A percentile compares a stretch with the other conserved stretches of the same genome.
These are phyloP conservation scores for Hypotaenidia okinawae DNA, from an alignment of 2,797 vertebrate species.

Conservation along the genomic window DNA sequence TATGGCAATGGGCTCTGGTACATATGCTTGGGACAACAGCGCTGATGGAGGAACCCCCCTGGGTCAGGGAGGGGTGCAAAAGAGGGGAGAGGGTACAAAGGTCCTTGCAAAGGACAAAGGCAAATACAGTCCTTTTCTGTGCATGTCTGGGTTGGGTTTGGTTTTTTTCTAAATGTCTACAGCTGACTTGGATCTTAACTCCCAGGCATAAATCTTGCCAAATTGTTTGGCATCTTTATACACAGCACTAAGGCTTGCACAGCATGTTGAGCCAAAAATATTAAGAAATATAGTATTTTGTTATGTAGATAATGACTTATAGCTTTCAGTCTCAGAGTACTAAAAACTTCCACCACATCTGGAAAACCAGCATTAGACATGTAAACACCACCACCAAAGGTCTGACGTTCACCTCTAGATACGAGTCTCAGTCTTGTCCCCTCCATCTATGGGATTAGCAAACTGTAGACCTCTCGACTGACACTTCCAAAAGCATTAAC, in stretches of 20 bases:
- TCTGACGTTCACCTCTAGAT: neutral
- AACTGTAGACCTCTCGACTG: neutral
- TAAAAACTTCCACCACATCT: neutral
- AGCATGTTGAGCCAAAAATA: neutral
- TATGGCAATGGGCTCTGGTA: too few species aligned
- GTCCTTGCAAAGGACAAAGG: neutral
- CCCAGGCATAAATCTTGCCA: conserved; percentile 24
- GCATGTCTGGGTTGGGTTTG: neutral
- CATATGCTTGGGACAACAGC: accelerated
- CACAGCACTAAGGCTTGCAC: neutral
- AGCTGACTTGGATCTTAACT: conserved; percentile 23
- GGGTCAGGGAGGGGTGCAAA: neutral
- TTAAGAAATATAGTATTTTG: neutral
- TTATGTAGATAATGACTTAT: neutral
- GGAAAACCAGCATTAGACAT: neutral
- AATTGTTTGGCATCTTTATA: conserved; percentile 40
- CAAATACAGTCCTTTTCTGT: neutral
- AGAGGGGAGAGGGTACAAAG: neutral
- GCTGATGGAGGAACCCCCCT: neutral
- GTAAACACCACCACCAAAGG: neutral
- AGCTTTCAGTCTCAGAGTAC: neutral
- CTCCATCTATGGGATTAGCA: neutral
- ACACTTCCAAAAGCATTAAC: neutral
- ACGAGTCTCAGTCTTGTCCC: neutral
- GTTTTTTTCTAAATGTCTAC: neutral